Conservation (phyloP, 2,113 vertebrate species). For the Sterna hirundo region DNA sequence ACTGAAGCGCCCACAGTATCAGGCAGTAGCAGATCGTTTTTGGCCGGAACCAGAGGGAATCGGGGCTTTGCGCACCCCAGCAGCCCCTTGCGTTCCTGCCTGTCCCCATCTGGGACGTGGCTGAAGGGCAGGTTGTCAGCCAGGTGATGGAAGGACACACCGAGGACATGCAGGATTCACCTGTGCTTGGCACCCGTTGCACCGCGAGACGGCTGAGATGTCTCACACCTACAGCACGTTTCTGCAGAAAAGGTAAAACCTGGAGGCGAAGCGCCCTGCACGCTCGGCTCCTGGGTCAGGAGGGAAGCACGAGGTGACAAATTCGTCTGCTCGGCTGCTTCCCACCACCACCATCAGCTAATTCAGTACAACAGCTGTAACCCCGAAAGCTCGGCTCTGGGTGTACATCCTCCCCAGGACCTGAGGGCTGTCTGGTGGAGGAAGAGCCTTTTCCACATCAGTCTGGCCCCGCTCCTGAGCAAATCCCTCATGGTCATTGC, state of each 20-base stretch:
- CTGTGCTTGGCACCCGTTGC: neutral
- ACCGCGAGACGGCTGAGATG: neutral
- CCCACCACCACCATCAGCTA: neutral
- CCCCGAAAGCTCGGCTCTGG: fast-evolving
- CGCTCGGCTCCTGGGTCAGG: neutral
- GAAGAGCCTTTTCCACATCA: neutral
- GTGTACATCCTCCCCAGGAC: neutral
- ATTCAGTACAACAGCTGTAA: neutral
- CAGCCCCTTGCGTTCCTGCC: neutral
- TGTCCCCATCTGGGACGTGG: fast-evolving
- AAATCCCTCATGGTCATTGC: neutral
- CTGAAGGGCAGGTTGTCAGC: neutral
- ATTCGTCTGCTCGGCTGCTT: neutral
- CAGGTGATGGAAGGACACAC: neutral
- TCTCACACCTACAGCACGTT: neutral
- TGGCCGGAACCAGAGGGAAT: neutral
- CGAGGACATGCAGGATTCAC: neutral
- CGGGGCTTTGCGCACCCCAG: neutral
- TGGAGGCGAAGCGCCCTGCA: fast-evolving
- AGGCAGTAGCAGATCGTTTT: neutral
- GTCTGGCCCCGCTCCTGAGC: neutral
- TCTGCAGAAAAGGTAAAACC: neutral
- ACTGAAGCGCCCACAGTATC: fast-evolving
- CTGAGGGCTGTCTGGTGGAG: neutral
- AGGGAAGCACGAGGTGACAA: neutral